Base-by-base conservation (phyloP, 1,140 invertebrate genomes). In the Meloidogyne exigua region DNA sequence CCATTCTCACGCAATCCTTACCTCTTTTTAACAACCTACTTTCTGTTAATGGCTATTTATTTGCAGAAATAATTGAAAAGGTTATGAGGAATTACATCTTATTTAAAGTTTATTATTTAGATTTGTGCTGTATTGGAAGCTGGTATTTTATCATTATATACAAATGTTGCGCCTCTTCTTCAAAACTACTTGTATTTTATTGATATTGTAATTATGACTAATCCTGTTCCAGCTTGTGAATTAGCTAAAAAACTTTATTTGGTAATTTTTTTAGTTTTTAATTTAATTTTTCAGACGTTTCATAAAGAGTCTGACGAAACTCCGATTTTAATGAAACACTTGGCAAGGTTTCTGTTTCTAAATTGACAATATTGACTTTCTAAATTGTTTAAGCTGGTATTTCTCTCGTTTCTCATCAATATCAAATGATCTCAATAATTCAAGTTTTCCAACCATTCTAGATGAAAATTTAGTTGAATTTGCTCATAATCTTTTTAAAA, bases 251-350 rank as follows among this genome's bases (percentile, higher is more conserved):
- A 26, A 21, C 74, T 75, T 15, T 74, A 75, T 21, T 69, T 75
- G 36, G 74, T 66, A 49, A 4, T 28, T 75, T 75, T 21, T 23
- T 12, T 21, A 18, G 10, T 68, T 57, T 25, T 67, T 18, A 32
- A 68, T 72, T 21, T 75, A 71, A 66, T 25, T n/a, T 23, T 49
- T 75, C n/a, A 75, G 74, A 74, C 74, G 5, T 74, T 75, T 70
- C 74, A 74, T 44, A 74, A 62, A 44, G 44, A 68, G 15, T 57
- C 32, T 7, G 25, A 68, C n/a, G 36, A 75, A 69, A 62, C 74
- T 26, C 21, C 74, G 1, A 68, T 69, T 39, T 62, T 75, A 36
- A 28, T 75, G 13, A 36, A 49, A 44, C 74, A 75, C 42, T 62
- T 76, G 74, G 28, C 74, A 12, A 62, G 32, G 42, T 75, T 25